Evolutionary conservation across 2,797 vertebrate genomes (phyloP).

Genomic region (Xiphophorus birchmanni): DNA sequence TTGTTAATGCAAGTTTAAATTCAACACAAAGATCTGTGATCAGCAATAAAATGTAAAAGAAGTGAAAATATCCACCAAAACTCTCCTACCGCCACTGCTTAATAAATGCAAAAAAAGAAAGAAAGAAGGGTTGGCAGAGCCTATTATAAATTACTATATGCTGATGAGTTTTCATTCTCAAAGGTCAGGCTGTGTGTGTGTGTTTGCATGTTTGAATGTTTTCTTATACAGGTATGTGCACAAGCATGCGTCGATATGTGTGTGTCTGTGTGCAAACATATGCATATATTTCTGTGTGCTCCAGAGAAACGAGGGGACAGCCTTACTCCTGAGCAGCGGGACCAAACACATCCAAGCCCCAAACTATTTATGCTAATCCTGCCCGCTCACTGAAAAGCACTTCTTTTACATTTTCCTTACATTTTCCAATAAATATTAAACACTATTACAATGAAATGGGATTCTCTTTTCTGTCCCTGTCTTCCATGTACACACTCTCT

Average conservation of each 20-base stretch:
- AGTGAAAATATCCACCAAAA: slow-evolving; percentile 50
- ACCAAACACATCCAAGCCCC: slow-evolving; percentile 66
- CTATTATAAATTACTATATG: slow-evolving; percentile 70
- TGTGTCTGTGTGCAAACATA: slow-evolving; percentile 35
- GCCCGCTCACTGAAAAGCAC: slow-evolving; percentile 71
- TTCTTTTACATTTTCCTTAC: slow-evolving; percentile 83
- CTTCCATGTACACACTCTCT: slow-evolving; percentile 8
- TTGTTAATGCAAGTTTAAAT: slow-evolving; percentile 16
- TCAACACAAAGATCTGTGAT: slow-evolving; percentile 36
- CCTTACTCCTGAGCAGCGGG: slow-evolving; percentile 42
- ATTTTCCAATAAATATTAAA: slow-evolving; percentile 89
- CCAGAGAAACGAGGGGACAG: slow-evolving; percentile 32
- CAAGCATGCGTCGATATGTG: slow-evolving; percentile 17
- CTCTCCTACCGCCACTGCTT: slow-evolving; percentile 12
- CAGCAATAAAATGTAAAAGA: slow-evolving; percentile 8
- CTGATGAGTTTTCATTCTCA: slow-evolving; percentile 66
- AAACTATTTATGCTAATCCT: slow-evolving; percentile 86
- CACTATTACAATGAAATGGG: slow-evolving; percentile 84
- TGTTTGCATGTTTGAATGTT: slow-evolving; percentile 44
- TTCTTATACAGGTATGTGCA: slow-evolving; percentile 38
- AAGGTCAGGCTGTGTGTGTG: slow-evolving; percentile 66
- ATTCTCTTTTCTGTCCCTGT: slow-evolving; percentile 49
- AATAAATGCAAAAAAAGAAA: slow-evolving; percentile 51
- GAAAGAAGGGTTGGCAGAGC: slow-evolving; percentile 54
- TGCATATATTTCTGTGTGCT: slow-evolving; percentile 42